Evolutionary conservation across 2,113 vertebrate genomes (phyloP).

Genomic region (Oxyruncus cristatus): DNA sequence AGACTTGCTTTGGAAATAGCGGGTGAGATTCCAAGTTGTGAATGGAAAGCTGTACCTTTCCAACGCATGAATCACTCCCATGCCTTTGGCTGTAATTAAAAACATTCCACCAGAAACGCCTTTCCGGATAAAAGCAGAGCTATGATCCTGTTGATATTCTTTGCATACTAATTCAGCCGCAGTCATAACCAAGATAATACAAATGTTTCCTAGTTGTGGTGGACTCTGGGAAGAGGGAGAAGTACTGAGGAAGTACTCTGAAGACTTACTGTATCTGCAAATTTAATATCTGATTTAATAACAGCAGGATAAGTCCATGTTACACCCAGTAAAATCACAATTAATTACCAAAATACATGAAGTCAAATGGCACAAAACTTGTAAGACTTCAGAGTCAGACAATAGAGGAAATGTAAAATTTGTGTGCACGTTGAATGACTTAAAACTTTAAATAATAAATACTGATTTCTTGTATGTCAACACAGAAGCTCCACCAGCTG

Average conservation of each 20-base stretch:
- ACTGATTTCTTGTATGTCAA: neutral
- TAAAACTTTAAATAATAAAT: neutral
- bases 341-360: neutral
- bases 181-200: neutral
- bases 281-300: neutral
- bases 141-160: neutral
- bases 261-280: neutral
- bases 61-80: neutral
- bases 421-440: neutral
- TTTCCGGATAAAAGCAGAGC: neutral
- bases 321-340: neutral
- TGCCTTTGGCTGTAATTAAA: neutral
- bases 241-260: neutral
- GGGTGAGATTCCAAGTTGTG: neutral
- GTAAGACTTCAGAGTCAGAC: neutral
- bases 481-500: conserved; percentile 87
- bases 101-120: neutral
- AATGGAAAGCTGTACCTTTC: neutral
- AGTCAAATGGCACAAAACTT: neutral
- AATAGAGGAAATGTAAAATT: neutral
- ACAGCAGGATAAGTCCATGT: neutral
- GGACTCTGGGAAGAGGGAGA: neutral
- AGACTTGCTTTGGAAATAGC: neutral
- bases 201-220: neutral
- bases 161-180: neutral